Evolutionary conservation across 2,888 invertebrate genomes (phyloP).

Genomic region (Sabellastarte sp.): DNA sequence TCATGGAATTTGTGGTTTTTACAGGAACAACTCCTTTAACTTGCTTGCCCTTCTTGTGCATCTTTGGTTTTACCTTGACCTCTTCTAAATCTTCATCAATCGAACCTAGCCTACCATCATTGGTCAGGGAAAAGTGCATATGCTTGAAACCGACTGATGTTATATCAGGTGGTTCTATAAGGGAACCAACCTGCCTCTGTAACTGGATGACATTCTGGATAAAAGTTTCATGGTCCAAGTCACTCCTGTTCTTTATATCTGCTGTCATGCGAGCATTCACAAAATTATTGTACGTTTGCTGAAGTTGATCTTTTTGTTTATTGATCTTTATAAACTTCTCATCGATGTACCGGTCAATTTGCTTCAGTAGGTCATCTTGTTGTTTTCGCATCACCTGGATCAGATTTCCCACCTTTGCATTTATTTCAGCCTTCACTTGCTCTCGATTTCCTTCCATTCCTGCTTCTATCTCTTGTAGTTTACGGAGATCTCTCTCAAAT

Average conservation of each 20-base stretch:
- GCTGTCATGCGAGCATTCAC: background rate
- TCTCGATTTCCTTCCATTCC: background rate
- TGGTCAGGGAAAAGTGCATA: background rate
- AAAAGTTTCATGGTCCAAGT: background rate
- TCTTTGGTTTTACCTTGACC: background rate
- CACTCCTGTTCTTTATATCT: background rate
- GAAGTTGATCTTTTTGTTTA: background rate
- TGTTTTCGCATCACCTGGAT: background rate
- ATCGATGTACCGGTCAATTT: background rate
- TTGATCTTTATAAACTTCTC: background rate
- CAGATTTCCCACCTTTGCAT: background rate
- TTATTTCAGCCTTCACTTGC: background rate
- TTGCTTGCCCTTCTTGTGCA: background rate
- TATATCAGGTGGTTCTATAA: background rate
- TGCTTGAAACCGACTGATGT: background rate
- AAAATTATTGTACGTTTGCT: background rate
- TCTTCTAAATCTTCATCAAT: background rate
- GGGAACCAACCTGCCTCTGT: background rate
- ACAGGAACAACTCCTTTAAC: background rate
- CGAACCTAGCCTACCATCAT: background rate
- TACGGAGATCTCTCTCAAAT: background rate
- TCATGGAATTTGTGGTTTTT: background rate
- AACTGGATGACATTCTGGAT: background rate
- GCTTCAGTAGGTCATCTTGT: background rate
- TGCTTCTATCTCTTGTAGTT: background rate